Percentiles rank a stretch among this genome's conserved stretches.
These are phyloP conservation scores for Clarias platycephalus DNA, from an alignment of 2,797 vertebrate species.

Conservation along the genomic window DNA sequence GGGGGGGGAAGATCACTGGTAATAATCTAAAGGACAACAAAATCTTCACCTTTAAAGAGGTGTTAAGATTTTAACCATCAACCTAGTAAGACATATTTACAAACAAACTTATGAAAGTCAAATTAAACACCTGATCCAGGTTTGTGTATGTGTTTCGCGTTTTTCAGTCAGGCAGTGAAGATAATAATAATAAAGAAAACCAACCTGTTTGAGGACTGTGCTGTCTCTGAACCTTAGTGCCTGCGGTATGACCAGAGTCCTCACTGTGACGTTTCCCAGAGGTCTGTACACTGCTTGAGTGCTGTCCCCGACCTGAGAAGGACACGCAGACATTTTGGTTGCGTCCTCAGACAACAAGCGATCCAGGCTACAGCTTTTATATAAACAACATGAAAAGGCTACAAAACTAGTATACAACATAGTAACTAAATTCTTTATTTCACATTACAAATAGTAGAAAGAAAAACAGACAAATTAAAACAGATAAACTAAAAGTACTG, in stretches of 20 bases:
- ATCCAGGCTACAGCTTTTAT: not conserved
- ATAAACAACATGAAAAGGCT: not conserved
- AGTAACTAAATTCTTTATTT: not conserved
- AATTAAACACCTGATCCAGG: not conserved
- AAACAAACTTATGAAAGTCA: not conserved
- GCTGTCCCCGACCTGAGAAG: constrained; percentile 62
- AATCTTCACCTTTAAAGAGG: not conserved
- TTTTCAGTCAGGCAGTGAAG: too few species aligned
- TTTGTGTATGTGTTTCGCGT: too few species aligned
- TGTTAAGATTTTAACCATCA: not conserved
- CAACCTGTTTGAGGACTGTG: constrained; percentile 67
- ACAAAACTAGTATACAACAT: not conserved
- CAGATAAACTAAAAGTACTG: not conserved
- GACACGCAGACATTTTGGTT: constrained; percentile 6
- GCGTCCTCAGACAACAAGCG: not conserved
- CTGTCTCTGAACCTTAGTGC: constrained; percentile 74
- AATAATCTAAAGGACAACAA: not conserved
- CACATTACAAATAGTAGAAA: too few species aligned
- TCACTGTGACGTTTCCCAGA: constrained; percentile 72
- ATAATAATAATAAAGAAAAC: not conserved
- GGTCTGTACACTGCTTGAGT: constrained; percentile 51
- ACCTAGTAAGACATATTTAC: not conserved
- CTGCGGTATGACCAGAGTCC: constrained; percentile 61
- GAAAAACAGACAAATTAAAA: not conserved
- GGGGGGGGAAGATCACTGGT: not conserved